phyloP scores from a whole-genome alignment of 2,797 vertebrate species.

The Columba guinea region DNA sequence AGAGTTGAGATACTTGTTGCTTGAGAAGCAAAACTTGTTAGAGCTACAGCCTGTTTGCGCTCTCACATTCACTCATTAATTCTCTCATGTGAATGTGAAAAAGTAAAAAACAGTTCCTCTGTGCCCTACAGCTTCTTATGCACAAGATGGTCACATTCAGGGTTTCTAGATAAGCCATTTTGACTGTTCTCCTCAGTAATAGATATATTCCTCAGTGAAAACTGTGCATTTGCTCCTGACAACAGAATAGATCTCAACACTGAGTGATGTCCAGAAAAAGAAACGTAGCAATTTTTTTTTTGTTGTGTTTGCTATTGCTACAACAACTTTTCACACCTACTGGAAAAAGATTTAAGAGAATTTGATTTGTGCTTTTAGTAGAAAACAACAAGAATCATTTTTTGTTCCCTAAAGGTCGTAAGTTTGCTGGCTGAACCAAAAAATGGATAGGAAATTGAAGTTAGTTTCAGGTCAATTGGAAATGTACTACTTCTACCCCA shows the following conservation, averaged over 20 bases:
- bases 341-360: background rate
- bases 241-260: background rate
- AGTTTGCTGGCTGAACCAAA: background rate
- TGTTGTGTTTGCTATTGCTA: background rate
- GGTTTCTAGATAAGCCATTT: background rate
- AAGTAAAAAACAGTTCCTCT: background rate
- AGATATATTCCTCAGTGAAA: background rate
- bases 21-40: background rate
- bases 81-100: background rate
- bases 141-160: background rate
- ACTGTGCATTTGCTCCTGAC: background rate
- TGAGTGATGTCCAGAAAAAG: background rate
- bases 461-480: background rate
- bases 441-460: background rate
- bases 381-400: background rate
- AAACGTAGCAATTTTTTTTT: background rate
- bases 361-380: background rate
- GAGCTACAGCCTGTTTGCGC: background rate
- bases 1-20: background rate
- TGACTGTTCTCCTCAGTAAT: background rate
- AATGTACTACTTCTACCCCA: accelerated
- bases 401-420: background rate
- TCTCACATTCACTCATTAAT: background rate
- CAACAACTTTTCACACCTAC: background rate
- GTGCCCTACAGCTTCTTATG: background rate